Base-by-base conservation (phyloP, 23 tunicate species). In the Pegea sp. region DNA sequence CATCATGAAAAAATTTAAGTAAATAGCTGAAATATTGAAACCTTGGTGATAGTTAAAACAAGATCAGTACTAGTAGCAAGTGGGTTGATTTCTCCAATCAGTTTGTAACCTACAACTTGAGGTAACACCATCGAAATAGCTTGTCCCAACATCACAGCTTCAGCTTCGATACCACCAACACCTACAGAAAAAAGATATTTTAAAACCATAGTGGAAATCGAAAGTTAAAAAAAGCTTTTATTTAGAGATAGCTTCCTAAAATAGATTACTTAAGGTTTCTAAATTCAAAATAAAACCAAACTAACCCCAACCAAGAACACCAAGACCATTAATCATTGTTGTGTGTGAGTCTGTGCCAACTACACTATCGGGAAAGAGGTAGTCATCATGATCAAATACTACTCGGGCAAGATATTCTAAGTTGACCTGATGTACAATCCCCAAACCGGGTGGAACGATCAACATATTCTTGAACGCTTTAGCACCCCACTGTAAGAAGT, bases 281-380 rank as follows among this genome's bases (percentile, higher is more conserved):
- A 38, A 38, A 38, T 38, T 8, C 16, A 8, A 8, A 8, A 8
- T 38, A 38, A 8, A 38, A 38, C 46, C 16, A 38, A 64, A 23
- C 95, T 57, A 6, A 84, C 98, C 98, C 98, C 98, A 89, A 3
- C 98, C 98, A n/a, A 89, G 72, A 28, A 89, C 90, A 11, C 98
- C 98, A 26, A 89, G 67, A 28, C 98, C 98, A 49, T 89, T 89
- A n/a, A 89, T 89, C 98, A 89, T 89, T 2, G 98, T 89, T 1
- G 98, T 89, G 52, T 89, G 98, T 20, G 98, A 89, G 61, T 89
- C 98, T 1, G 98, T 89, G 29, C 98, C 98, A 19, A 89, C 90
- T 1, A 89, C 26, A 57, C 81, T 89, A 67, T 89, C 98, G 5
- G 98, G 98, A 54, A 49, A 89, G 23, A 89, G 33, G 76, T 72